phyloP scores from a whole-genome alignment of 2,888 invertebrate genomes.

The Spodoptera littoralis region DNA sequence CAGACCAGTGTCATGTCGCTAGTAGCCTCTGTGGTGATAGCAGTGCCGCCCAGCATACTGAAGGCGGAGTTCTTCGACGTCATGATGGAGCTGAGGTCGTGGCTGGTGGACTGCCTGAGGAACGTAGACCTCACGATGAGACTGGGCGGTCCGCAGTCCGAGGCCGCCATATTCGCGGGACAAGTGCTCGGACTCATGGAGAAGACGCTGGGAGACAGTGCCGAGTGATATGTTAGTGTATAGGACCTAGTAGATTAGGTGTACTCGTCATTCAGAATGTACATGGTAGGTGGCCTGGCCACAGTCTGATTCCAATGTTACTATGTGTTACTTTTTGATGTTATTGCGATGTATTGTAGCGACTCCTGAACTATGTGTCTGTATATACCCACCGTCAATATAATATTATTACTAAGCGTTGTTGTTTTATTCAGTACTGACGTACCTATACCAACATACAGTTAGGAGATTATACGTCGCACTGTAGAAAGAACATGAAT shows the following conservation, averaged over 20 bases:
- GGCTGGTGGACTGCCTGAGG: conserved; percentile 90
- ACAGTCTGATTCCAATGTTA: conserved; percentile 15
- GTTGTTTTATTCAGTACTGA: conserved; percentile 29
- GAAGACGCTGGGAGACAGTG: conserved; percentile 67
- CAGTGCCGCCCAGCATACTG: conserved; percentile 89
- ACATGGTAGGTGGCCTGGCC: conserved; percentile 17
- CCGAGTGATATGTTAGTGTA: conserved; percentile 27
- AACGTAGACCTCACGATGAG: conserved; percentile 84
- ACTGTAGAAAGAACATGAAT: too few relatives aligned
- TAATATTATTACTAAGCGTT: conserved; percentile 34
- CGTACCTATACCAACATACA: not conserved
- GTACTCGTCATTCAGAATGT: conserved; percentile 15
- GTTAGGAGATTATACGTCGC: too few relatives aligned
- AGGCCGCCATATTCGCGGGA: conserved; percentile 90
- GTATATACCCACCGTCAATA: conserved; percentile 58
- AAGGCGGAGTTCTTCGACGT: conserved; percentile 89
- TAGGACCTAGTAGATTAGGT: conserved; percentile 12
- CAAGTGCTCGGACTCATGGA: conserved; percentile 90
- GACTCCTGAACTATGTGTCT: conserved; percentile 43
- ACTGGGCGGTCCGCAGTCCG: conserved; percentile 89
- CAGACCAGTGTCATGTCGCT: conserved; percentile 91
- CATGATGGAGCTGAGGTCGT: conserved; percentile 90
- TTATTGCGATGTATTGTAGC: conserved; percentile 28
- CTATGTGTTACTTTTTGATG: conserved; percentile 32
- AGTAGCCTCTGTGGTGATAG: conserved; percentile 90